Percentiles rank a stretch among this genome's conserved stretches.
phyloP scores from a whole-genome alignment of 2,113 vertebrate species.

The Austrofundulus limnaeus region DNA sequence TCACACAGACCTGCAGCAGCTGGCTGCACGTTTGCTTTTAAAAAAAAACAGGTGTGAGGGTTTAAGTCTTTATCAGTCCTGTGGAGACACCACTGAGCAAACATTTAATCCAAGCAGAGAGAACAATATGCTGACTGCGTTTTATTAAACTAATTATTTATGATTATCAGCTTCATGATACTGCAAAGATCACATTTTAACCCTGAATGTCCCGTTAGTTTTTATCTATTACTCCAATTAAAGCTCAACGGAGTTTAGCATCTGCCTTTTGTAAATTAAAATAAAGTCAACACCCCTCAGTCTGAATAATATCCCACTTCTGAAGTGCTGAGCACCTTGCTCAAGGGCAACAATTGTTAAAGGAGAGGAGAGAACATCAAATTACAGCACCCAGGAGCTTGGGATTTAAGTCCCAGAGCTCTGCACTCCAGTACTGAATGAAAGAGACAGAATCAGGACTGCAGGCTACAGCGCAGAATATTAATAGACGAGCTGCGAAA shows the following conservation, averaged over 20 bases:
- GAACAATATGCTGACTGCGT: no score
- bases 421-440: constrained; percentile 45
- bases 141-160: no score
- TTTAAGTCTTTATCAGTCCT: no score
- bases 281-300: neutral
- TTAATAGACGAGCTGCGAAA: constrained; percentile 49
- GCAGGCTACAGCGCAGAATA: constrained; percentile 55
- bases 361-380: constrained; percentile 44
- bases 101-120: no score
- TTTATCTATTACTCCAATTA: neutral
- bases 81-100: no score
- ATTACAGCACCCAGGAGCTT: constrained; percentile 58
- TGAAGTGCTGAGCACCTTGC: constrained; percentile 11
- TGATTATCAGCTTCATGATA: no score
- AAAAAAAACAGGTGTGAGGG: no score
- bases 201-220: no score
- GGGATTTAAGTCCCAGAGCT: constrained; percentile 62
- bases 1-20: no score
- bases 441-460: constrained; percentile 57
- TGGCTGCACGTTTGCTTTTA: no score
- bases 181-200: no score
- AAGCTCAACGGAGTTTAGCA: no score
- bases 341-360: constrained; percentile 30
- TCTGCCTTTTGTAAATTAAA: neutral
- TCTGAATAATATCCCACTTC: constrained; percentile 2